Conservation (phyloP, 1,140 invertebrate genomes). For the Bombus soroeensis region DNA sequence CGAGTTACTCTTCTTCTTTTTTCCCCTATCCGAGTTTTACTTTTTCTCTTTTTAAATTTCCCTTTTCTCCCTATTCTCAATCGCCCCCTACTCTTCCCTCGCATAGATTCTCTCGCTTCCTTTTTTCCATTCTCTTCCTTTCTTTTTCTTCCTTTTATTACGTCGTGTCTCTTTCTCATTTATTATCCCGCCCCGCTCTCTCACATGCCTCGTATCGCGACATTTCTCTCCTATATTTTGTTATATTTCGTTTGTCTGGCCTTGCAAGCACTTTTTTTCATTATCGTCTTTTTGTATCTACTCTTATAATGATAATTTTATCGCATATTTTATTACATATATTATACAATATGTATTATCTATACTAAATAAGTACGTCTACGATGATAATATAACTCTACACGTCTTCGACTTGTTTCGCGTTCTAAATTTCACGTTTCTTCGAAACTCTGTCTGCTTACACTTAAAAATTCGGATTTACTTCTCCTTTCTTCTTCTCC, state of each 20-base stretch:
- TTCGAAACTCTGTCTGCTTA: not conserved
- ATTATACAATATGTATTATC: not conserved
- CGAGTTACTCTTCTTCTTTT: constrained; percentile 6
- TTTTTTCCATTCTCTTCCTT: not conserved
- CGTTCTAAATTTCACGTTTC: not conserved
- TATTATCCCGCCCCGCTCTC: not conserved
- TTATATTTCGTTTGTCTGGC: not conserved
- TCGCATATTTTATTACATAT: not conserved
- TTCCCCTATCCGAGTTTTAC: not conserved
- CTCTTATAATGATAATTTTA: not conserved
- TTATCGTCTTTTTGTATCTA: not conserved
- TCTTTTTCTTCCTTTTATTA: not conserved
- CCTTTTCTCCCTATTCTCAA: not conserved
- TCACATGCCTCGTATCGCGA: not conserved
- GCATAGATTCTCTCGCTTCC: not conserved
- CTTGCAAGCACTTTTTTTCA: not conserved
- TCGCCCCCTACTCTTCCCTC: not conserved
- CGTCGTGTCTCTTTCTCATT: not conserved
- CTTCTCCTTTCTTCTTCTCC: not conserved
- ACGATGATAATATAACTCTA: not conserved
- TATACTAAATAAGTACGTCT: not conserved
- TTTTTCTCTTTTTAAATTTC: constrained; percentile 6
- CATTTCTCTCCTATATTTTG: not conserved
- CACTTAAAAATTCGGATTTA: not conserved
- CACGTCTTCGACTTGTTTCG: too few relatives aligned